Evolutionary conservation across 64 coral and sea anemone species (phyloP).

Genomic region (Pocillopora damicornis): DNA sequence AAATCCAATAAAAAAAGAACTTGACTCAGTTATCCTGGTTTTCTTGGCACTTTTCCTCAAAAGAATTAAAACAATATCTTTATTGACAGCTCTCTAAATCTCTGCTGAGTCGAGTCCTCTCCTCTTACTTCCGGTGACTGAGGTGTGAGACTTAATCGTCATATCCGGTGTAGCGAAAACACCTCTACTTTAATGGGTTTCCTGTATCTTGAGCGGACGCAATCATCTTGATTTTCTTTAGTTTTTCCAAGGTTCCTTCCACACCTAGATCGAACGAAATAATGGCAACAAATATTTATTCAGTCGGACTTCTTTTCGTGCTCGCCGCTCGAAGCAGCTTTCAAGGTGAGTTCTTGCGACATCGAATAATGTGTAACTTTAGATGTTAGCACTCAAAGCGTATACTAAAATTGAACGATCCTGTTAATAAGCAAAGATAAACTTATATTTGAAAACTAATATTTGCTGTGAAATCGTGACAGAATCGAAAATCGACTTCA

Average conservation of each 20-base stretch:
- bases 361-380: background rate
- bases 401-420: too few species aligned
- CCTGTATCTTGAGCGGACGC: background rate
- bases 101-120: background rate
- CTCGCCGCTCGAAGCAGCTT: background rate
- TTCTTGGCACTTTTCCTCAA: background rate
- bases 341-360: conserved; percentile 3
- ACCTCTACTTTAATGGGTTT: background rate
- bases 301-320: background rate
- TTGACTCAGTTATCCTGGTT: background rate
- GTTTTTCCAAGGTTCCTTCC: background rate
- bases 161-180: background rate
- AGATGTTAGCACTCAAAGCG: too few species aligned
- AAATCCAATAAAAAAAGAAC: too few species aligned
- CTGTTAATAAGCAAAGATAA: too few species aligned
- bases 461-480: too few species aligned
- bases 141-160: background rate
- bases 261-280: background rate
- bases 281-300: background rate
- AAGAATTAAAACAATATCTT: too few species aligned
- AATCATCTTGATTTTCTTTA: background rate
- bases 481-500: too few species aligned
- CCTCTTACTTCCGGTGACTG: background rate
- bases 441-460: too few species aligned
- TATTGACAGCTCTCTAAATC: too few species aligned